phyloP scores from a whole-genome alignment of 2,113 vertebrate species.

The Nicator chloris region DNA sequence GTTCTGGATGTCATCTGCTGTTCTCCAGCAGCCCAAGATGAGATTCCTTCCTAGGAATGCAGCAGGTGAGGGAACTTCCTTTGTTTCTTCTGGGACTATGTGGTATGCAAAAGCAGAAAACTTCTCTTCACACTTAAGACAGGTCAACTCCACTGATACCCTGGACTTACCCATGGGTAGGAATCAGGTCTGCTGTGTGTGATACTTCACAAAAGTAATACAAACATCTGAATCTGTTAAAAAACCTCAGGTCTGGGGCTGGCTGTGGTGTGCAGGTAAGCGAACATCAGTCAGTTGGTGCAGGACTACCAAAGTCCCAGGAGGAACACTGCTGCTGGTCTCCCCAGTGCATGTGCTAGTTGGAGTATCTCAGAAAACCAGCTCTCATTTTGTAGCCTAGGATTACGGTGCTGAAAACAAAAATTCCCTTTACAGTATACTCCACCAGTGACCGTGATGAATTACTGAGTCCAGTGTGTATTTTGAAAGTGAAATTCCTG shows the following conservation, averaged over 20 bases:
- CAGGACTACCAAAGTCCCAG: neutral
- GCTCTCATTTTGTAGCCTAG: neutral
- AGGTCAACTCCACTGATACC: neutral
- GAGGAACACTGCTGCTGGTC: neutral
- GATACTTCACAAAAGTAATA: neutral
- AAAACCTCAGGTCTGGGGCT: neutral
- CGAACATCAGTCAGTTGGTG: neutral
- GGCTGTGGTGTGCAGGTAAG: neutral
- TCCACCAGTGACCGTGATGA: neutral
- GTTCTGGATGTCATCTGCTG: neutral
- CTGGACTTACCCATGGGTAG: neutral
- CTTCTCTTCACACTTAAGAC: neutral
- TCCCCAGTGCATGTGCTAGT: rapidly evolving
- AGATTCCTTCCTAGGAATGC: neutral
- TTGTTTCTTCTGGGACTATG: neutral
- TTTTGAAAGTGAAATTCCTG: neutral
- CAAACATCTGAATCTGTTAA: neutral
- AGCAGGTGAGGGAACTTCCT: neutral
- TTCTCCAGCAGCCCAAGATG: neutral
- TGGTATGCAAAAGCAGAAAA: neutral
- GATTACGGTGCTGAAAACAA: neutral
- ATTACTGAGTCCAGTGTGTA: neutral
- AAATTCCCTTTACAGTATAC: neutral
- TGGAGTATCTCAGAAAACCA: neutral
- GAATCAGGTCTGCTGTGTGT: neutral